Evolutionary conservation across 2,113 vertebrate species (phyloP).

Genomic region (Calidris pugnax): DNA sequence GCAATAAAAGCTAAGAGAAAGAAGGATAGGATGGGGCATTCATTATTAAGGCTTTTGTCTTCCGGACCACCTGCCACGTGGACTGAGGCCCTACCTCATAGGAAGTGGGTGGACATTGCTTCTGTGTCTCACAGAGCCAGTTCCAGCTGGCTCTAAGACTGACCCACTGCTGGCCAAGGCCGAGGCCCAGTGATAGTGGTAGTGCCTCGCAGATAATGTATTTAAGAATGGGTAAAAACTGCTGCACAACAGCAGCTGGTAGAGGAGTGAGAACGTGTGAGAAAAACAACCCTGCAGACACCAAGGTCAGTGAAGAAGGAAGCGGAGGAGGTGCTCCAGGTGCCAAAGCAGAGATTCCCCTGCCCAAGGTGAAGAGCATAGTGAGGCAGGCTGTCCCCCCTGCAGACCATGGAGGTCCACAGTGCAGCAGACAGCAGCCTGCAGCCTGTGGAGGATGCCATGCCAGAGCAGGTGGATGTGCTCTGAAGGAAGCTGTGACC

Average conservation of each 20-base stretch:
- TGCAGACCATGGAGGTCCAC: not conserved
- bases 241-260: not conserved
- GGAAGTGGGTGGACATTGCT: not conserved
- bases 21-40: fast-evolving
- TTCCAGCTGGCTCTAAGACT: not conserved
- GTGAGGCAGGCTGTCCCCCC: not conserved
- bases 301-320: not conserved
- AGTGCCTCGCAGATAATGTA: not conserved
- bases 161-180: not conserved
- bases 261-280: not conserved
- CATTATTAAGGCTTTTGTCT: not conserved
- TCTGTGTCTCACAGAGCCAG: not conserved
- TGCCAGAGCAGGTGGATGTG: not conserved
- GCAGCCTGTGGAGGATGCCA: not conserved
- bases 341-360: not conserved
- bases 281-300: not conserved
- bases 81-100: not conserved
- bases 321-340: not conserved
- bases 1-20: not conserved
- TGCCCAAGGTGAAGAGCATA: fast-evolving
- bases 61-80: not conserved
- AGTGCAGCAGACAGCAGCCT: not conserved
- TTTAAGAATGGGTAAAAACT: not conserved
- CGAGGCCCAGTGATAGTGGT: fast-evolving
- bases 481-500: not conserved